Evolutionary conservation across 1,140 invertebrate genomes (phyloP).

Genomic region (Diprion similis): DNA sequence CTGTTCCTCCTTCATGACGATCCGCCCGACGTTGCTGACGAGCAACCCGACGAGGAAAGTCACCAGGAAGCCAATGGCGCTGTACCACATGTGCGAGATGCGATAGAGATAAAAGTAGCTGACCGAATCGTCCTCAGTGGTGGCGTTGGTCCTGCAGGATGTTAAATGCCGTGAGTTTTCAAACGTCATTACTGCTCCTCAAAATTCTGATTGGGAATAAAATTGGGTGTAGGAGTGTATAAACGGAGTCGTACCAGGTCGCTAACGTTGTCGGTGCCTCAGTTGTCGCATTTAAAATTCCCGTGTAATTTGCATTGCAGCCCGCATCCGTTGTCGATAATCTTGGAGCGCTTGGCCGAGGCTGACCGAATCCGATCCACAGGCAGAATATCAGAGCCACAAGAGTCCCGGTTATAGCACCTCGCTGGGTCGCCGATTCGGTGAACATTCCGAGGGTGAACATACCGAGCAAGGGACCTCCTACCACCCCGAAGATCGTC

Average conservation of each 20-base stretch:
- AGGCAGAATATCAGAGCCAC: conserved; percentile 73
- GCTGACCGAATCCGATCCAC: conserved; percentile 87
- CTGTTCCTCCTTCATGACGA: conserved; percentile 31
- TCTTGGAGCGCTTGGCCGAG: conserved; percentile 67
- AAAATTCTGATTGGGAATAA: too few species aligned
- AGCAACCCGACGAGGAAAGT: conserved; percentile 74
- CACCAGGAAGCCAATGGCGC: conserved; percentile 71
- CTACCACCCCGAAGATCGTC: conserved; percentile 81
- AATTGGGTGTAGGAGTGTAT: too few species aligned
- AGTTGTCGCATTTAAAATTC: background rate
- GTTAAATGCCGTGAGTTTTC: too few species aligned
- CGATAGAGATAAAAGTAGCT: conserved; percentile 64
- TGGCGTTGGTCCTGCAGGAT: conserved; percentile 8
- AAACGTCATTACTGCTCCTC: too few species aligned
- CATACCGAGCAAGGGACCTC: conserved; percentile 80
- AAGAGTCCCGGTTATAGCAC: conserved; percentile 72
- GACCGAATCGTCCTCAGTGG: conserved; percentile 27
- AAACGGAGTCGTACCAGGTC: conserved; percentile 9
- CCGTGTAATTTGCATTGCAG: conserved; percentile 44
- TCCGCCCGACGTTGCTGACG: conserved; percentile 56
- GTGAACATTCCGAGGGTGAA: conserved; percentile 82
- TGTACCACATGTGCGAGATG: conserved; percentile 90
- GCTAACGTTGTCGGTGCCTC: too few species aligned
- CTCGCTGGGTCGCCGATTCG: conserved; percentile 69
- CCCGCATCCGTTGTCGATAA: conserved; percentile 64